Evolutionary conservation across 2,888 invertebrate species (phyloP).

Genomic region (Cactoblastis cactorum): DNA sequence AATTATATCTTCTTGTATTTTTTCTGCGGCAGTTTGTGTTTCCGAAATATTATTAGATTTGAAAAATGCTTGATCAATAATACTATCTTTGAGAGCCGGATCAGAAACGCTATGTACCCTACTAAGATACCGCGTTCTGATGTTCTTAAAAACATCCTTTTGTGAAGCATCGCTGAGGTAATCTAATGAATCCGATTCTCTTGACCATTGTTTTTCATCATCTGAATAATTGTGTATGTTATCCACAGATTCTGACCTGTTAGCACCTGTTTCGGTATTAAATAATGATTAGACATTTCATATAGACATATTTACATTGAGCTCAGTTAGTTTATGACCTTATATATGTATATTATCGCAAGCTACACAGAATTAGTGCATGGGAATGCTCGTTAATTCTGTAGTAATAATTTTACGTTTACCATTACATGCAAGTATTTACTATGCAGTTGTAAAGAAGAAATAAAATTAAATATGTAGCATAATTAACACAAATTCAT

Average conservation of each 20-base stretch:
- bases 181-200: conserved; percentile 47
- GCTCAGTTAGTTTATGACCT: conserved; percentile 44
- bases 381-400: conserved; percentile 56
- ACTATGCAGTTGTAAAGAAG: not conserved
- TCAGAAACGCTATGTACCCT: conserved; percentile 65
- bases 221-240: conserved; percentile 52
- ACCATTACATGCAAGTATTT: conserved; percentile 6
- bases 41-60: conserved; percentile 39
- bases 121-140: conserved; percentile 63
- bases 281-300: conserved; percentile 56
- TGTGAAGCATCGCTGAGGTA: conserved; percentile 54
- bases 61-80: conserved; percentile 62
- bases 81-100: conserved; percentile 43
- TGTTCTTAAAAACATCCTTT: conserved; percentile 63
- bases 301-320: conserved; percentile 41
- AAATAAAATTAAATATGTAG: not conserved
- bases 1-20: conserved; percentile 24
- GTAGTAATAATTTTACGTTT: conserved; percentile 17
- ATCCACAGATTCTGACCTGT: conserved; percentile 64
- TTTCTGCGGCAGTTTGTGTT: conserved; percentile 27
- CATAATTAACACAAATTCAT: not conserved
- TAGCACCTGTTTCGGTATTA: conserved; percentile 69
- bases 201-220: conserved; percentile 44
- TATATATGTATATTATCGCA: conserved; percentile 35
- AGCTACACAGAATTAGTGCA: conserved; percentile 69